Evolutionary conservation across 2,797 vertebrate species (phyloP).

Genomic region (Pantherophis vulpinus): DNA sequence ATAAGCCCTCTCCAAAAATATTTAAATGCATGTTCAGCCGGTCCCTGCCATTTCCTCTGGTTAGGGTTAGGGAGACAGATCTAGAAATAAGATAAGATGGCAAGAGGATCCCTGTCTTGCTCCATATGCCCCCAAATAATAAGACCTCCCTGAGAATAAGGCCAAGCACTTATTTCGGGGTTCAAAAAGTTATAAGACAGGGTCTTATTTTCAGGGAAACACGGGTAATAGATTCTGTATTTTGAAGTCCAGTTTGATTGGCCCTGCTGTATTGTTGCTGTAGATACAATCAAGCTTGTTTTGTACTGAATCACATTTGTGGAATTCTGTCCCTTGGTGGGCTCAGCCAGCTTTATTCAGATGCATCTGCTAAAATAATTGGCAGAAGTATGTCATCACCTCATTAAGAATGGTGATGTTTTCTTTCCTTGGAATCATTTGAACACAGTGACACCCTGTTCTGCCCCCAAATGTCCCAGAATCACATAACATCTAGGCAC

Average conservation of each 20-base stretch:
- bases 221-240: neutral
- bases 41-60: too few relatives aligned
- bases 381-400: neutral
- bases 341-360: neutral
- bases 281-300: neutral
- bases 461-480: neutral
- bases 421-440: neutral
- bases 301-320: neutral
- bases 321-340: neutral
- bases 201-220: too few relatives aligned
- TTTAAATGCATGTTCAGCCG: too few relatives aligned
- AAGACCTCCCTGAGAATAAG: too few relatives aligned
- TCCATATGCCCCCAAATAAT: too few relatives aligned
- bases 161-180: too few relatives aligned
- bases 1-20: too few relatives aligned
- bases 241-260: neutral
- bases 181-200: too few relatives aligned
- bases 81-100: too few relatives aligned
- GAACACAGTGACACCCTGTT: neutral
- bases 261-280: neutral
- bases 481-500: neutral
- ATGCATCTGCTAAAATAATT: neutral
- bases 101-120: too few relatives aligned
- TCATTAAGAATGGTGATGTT: neutral
- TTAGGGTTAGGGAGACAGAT: too few relatives aligned